phyloP scores from a whole-genome alignment of 2,888 invertebrate species.

The Sarcophaga caerulescens region DNA sequence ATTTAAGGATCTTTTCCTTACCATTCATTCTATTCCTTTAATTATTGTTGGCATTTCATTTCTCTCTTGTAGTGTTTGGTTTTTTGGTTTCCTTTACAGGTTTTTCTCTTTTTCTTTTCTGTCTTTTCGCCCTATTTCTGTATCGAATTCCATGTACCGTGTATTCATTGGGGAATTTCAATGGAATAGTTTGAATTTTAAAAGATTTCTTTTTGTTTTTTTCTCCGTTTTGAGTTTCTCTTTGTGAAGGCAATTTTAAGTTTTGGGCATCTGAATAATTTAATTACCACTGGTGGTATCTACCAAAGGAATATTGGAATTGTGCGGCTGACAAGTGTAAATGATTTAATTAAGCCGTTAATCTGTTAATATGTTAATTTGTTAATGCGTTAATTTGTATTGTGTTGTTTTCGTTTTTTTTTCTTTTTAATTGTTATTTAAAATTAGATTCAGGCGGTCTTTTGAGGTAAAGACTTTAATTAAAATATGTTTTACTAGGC shows the following conservation, averaged over 20 bases:
- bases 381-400: too few species aligned
- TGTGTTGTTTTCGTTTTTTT: too few species aligned
- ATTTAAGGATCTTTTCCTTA: neutral
- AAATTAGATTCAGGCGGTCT: too few species aligned
- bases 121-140: neutral
- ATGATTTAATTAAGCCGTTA: too few species aligned
- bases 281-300: neutral
- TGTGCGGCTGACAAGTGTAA: too few species aligned
- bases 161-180: neutral
- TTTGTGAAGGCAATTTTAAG: neutral
- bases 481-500: too few species aligned
- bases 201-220: neutral
- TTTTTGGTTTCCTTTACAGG: slow-evolving; percentile 1
- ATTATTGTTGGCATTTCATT: slow-evolving; percentile 7
- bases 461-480: too few species aligned
- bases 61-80: slow-evolving; percentile 8
- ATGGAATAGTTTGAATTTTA: neutral
- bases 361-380: too few species aligned
- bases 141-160: neutral
- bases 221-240: neutral
- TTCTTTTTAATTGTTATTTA: too few species aligned
- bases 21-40: neutral
- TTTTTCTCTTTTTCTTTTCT: neutral
- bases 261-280: neutral
- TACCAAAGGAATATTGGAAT: too few species aligned